These are phyloP conservation scores for Terrapene triunguis DNA, from an alignment of 2,113 vertebrate species.

Conservation along the genomic window DNA sequence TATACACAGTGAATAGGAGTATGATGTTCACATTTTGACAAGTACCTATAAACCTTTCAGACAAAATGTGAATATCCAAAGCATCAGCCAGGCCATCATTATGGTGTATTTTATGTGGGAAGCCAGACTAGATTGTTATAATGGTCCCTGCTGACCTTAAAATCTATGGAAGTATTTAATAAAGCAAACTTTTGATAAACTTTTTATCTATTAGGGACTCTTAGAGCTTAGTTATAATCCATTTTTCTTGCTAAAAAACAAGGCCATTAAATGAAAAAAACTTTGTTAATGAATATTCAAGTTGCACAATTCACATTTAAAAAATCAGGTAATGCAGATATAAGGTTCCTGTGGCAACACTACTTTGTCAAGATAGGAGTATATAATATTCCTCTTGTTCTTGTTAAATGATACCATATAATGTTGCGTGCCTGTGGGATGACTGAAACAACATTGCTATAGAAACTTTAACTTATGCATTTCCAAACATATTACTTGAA, in stretches of 20 bases:
- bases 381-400: background rate
- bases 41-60: background rate
- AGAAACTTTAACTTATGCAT: background rate
- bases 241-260: background rate
- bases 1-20: background rate
- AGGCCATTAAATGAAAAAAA: background rate
- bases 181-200: background rate
- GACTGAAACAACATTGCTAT: background rate
- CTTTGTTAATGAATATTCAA: background rate
- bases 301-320: background rate
- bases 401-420: background rate
- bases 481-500: slow-evolving; percentile 45
- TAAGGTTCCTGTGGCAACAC: background rate
- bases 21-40: background rate
- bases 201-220: background rate
- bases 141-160: background rate
- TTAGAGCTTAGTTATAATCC: background rate
- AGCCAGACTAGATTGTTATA: background rate
- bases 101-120: background rate
- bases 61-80: background rate
- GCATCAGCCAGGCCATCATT: background rate
- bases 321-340: background rate
- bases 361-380: background rate
- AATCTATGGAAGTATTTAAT: background rate
- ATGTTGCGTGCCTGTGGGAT: background rate